Conservation (phyloP, 1,140 invertebrate genomes). For the Bombus terrestris region DNA sequence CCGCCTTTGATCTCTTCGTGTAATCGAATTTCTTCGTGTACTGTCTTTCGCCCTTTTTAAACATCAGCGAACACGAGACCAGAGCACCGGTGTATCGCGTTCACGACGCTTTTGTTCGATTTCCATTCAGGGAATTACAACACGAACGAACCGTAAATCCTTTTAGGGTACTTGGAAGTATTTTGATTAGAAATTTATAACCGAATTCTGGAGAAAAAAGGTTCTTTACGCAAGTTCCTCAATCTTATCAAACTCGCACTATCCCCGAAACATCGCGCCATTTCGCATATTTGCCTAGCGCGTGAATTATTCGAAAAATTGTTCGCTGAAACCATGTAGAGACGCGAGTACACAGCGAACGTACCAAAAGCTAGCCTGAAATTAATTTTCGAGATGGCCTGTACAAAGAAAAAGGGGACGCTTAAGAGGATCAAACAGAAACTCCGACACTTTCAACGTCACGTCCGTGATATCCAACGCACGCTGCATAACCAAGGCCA, state of each 20-base stretch:
- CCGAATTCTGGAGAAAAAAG: too few relatives aligned
- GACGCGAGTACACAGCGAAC: too few relatives aligned
- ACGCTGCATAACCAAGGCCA: not conserved
- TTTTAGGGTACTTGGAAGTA: too few relatives aligned
- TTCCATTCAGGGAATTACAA: not conserved
- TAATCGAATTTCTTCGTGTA: slow-evolving; percentile 7
- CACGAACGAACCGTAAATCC: not conserved
- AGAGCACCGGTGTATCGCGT: not conserved
- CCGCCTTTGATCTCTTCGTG: not conserved
- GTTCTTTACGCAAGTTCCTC: rapidly evolving
- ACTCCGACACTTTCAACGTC: not conserved
- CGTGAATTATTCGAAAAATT: too few relatives aligned
- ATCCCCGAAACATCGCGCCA: too few relatives aligned
- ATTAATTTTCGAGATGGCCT: not conserved
- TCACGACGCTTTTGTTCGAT: not conserved
- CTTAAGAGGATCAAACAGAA: not conserved
- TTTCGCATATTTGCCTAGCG: too few relatives aligned
- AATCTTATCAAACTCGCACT: too few relatives aligned
- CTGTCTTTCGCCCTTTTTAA: not conserved
- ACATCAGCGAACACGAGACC: not conserved
- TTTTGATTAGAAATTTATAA: too few relatives aligned
- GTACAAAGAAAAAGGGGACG: not conserved
- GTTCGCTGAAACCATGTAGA: too few relatives aligned
- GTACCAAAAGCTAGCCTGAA: too few relatives aligned
- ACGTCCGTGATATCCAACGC: not conserved